Evolutionary conservation across 2,797 vertebrate species (phyloP).

Genomic region (Xyrichtys novacula): DNA sequence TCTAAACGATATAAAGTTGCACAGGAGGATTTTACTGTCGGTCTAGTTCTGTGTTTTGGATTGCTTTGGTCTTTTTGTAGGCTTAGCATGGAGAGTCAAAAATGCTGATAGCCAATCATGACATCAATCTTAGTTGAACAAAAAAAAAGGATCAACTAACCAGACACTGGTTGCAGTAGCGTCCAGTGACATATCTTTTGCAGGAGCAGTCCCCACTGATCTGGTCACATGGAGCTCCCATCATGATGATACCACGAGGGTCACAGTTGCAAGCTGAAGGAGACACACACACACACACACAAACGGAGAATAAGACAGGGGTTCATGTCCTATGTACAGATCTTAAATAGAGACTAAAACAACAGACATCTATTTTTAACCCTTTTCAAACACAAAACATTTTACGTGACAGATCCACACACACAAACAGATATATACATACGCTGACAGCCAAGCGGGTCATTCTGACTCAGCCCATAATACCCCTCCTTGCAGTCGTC

Average conservation of each 20-base stretch:
- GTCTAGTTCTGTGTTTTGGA: no score
- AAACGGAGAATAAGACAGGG: background rate
- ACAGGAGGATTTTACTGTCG: no score
- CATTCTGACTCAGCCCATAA: constrained; percentile 87
- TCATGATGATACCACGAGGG: constrained; percentile 83
- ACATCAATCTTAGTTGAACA: no score
- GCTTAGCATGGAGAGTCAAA: no score
- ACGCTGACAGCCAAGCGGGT: constrained; percentile 89
- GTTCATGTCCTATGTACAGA: background rate
- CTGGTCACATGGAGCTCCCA: constrained; percentile 87
- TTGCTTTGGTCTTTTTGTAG: no score
- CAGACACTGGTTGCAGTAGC: constrained; percentile 90
- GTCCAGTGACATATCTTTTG: constrained; percentile 90
- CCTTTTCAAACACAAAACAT: background rate
- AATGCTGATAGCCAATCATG: no score
- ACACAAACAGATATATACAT: constrained; percentile 60
- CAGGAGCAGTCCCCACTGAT: constrained; percentile 92
- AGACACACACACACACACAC: constrained; percentile 49
- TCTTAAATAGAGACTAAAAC: constrained; percentile 13
- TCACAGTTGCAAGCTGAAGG: constrained; percentile 89
- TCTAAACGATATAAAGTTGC: no score
- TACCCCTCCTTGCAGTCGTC: constrained; percentile 88
- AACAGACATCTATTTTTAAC: background rate
- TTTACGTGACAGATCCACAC: background rate
- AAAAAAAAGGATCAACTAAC: no score